phyloP scores from a whole-genome alignment of 2,113 vertebrate genomes.

The Gallinago jamesoni region DNA sequence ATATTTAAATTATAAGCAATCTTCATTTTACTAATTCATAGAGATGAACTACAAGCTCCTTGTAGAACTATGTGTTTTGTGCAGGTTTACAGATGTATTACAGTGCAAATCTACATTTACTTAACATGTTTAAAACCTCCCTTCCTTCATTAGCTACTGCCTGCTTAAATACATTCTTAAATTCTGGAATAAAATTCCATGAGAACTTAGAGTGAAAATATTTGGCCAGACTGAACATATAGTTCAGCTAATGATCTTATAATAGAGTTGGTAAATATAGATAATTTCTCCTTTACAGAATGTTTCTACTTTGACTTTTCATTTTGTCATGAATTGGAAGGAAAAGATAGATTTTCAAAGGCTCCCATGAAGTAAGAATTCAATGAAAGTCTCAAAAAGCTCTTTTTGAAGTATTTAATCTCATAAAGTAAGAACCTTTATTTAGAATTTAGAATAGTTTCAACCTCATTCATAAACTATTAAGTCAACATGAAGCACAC shows the following conservation, averaged over 20 bases:
- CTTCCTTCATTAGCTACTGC: neutral
- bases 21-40: neutral
- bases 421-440: neutral
- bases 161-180: neutral
- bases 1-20: neutral
- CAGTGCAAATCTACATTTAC: neutral
- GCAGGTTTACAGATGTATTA: neutral
- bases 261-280: neutral
- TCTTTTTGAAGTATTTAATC: neutral
- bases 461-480: neutral
- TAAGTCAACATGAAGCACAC: neutral
- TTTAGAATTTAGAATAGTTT: neutral
- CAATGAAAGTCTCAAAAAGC: neutral
- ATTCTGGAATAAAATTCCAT: neutral
- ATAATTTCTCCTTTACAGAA: neutral
- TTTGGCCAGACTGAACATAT: neutral
- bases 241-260: neutral
- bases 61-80: neutral
- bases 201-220: neutral
- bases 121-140: neutral
- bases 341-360: neutral
- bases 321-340: neutral
- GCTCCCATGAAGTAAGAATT: neutral
- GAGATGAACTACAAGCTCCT: neutral
- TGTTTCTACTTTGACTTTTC: neutral